Evolutionary conservation across 2,113 vertebrate genomes (phyloP).

Genomic region (Rhynchomys soricoides): DNA sequence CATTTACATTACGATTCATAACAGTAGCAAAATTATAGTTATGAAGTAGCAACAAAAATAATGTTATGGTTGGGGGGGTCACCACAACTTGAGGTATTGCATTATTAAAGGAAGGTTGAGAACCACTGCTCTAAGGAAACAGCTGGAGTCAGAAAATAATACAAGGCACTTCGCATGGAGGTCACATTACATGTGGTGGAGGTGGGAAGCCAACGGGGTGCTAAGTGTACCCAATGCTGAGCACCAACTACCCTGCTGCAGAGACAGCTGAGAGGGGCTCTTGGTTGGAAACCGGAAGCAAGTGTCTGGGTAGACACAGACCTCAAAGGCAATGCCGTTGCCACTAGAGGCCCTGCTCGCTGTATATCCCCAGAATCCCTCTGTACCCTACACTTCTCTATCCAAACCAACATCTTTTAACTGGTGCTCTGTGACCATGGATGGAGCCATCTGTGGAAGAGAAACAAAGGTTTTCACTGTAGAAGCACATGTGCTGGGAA

Average conservation of each 20-base stretch:
- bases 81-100: neutral
- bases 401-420: neutral
- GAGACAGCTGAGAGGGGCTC: too few species aligned
- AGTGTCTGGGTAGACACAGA: rapidly evolving
- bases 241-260: rapidly evolving
- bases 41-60: neutral
- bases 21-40: neutral
- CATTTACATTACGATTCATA: neutral
- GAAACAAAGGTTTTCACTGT: neutral
- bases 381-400: rapidly evolving
- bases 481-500: rapidly evolving
- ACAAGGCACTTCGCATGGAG: rapidly evolving
- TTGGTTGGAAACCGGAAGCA: neutral
- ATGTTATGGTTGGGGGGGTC: neutral
- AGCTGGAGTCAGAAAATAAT: too few species aligned
- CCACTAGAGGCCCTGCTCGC: neutral
- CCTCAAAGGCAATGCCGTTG: neutral
- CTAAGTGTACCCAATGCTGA: neutral
- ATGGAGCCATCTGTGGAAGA: rapidly evolving
- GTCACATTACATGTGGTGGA: rapidly evolving
- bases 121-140: neutral
- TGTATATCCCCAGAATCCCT: too few species aligned
- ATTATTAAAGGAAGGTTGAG: neutral
- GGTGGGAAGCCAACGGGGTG: too few species aligned
- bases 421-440: rapidly evolving